These are phyloP conservation scores for Chironomus tentans DNA, from an alignment of 2,888 invertebrate genomes.

Conservation along the genomic window DNA sequence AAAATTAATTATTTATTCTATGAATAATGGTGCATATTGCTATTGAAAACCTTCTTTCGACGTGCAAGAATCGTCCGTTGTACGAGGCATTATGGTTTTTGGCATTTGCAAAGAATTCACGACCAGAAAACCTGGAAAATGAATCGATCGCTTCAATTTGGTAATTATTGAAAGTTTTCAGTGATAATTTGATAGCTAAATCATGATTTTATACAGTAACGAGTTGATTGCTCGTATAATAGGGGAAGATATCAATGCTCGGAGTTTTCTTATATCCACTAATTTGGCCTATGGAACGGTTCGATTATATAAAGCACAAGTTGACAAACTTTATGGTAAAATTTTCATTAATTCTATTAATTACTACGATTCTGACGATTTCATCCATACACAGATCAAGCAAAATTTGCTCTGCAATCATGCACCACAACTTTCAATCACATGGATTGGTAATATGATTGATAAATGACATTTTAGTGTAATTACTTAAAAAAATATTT, in stretches of 20 bases:
- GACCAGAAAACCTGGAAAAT: background rate
- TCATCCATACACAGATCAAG: background rate
- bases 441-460: background rate
- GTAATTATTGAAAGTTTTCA: background rate
- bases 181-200: background rate
- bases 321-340: slow-evolving; percentile 20
- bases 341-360: background rate
- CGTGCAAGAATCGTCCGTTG: background rate
- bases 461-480: too few relatives aligned
- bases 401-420: background rate
- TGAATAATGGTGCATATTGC: background rate
- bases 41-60: slow-evolving; percentile 9
- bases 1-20: background rate
- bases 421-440: background rate
- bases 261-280: background rate
- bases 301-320: background rate
- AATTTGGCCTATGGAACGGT: slow-evolving; percentile 4
- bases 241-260: background rate
- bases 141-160: background rate
- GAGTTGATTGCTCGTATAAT: background rate
- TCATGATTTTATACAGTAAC: background rate
- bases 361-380: background rate
- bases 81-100: slow-evolving; percentile 15
- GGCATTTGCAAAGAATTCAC: background rate
- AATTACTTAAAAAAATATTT: too few relatives aligned